phyloP scores from a whole-genome alignment of 2,888 invertebrate genomes.

The Sthenelais limicola region DNA sequence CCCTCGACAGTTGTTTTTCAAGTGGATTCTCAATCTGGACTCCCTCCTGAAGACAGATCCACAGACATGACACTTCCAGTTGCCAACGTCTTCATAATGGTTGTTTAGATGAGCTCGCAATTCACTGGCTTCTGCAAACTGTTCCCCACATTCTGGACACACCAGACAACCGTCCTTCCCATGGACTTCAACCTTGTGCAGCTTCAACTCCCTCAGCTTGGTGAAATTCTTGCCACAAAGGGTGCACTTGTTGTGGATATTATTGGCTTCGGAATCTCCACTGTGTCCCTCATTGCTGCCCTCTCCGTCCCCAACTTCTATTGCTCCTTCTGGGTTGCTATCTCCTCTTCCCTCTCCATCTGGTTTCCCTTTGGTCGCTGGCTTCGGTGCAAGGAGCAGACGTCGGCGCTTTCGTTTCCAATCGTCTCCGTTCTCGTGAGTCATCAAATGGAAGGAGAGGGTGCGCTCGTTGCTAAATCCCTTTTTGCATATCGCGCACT shows the following conservation, averaged over 20 bases:
- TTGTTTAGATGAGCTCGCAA: background rate
- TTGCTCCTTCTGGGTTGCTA: no score
- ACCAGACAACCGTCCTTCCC: background rate
- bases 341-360: no score
- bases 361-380: no score
- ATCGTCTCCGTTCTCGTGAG: background rate
- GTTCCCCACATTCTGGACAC: slow-evolving; percentile 27
- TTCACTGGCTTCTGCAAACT: background rate
- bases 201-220: background rate
- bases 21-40: background rate
- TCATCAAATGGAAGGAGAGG: background rate
- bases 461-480: slow-evolving; percentile 11
- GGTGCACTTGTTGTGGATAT: background rate
- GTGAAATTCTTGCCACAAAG: slow-evolving; percentile 13
- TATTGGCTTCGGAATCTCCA: background rate
- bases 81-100: background rate
- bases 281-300: no score
- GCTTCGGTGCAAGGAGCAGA: no score
- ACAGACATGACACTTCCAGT: slow-evolving; percentile 29
- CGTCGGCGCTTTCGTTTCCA: no score
- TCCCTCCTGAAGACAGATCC: background rate
- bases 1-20: background rate
- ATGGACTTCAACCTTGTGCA: background rate
- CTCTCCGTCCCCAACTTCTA: background rate
- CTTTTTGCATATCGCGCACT: slow-evolving; percentile 17